Evolutionary conservation across 2,113 vertebrate species (phyloP).

Genomic region (Aphyosemion australe): DNA sequence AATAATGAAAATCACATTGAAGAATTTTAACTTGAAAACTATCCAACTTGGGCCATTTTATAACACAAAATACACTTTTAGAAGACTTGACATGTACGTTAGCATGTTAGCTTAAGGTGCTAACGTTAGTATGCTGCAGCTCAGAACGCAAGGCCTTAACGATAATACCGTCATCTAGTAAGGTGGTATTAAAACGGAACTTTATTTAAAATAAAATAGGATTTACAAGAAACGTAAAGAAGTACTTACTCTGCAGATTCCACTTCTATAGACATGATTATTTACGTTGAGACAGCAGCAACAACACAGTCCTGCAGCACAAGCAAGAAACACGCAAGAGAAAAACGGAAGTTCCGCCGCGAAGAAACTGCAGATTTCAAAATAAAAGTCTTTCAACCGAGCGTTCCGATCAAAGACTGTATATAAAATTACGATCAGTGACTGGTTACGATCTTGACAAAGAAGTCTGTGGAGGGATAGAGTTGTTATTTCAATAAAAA

Average conservation of each 20-base stretch:
- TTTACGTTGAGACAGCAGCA: slow-evolving; percentile 1
- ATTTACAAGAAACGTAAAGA: fast-evolving
- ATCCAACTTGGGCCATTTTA: fast-evolving
- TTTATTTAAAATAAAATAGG: fast-evolving
- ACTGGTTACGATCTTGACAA: too few relatives aligned
- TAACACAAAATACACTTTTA: not conserved
- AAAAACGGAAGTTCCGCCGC: slow-evolving; percentile 30
- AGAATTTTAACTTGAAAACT: fast-evolving
- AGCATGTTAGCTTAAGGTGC: slow-evolving; percentile 22
- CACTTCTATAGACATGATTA: slow-evolving; percentile 81
- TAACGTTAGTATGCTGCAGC: slow-evolving; percentile 16
- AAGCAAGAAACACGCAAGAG: not conserved
- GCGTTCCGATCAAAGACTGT: too few relatives aligned
- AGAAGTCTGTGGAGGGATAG: too few relatives aligned
- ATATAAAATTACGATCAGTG: too few relatives aligned
- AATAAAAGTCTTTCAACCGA: slow-evolving; percentile 39
- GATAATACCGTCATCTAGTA: not conserved
- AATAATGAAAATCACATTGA: not conserved
- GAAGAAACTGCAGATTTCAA: not conserved
- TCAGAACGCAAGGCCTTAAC: slow-evolving; percentile 31
- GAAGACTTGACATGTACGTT: not conserved
- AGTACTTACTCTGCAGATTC: slow-evolving; percentile 82
- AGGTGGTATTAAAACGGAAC: fast-evolving
- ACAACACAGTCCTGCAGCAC: slow-evolving; percentile 11
- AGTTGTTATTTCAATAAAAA: too few relatives aligned